Evolutionary conservation across 2,113 vertebrate genomes (phyloP).

Genomic region (Myrmecophaga tridactyla): DNA sequence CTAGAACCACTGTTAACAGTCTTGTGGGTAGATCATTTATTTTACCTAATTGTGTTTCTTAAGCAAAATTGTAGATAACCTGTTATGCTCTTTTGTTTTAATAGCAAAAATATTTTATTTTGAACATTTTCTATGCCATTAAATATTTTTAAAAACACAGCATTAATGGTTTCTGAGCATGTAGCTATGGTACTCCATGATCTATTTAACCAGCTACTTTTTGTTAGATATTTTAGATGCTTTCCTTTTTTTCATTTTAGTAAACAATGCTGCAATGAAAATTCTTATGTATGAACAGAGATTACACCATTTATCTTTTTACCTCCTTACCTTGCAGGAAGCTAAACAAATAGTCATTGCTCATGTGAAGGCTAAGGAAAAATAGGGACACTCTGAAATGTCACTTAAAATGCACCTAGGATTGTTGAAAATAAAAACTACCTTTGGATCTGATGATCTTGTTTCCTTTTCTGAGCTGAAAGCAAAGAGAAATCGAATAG

Average conservation of each 20-base stretch:
- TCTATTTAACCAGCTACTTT: neutral
- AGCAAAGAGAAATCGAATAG: constrained; percentile 22
- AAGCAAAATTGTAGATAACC: neutral
- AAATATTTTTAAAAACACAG: neutral
- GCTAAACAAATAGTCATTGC: neutral
- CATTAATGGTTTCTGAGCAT: neutral
- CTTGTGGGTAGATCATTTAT: neutral
- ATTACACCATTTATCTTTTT: neutral
- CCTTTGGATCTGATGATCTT: neutral
- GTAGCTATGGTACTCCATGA: neutral
- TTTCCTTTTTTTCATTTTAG: neutral
- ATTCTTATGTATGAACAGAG: neutral
- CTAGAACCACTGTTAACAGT: neutral
- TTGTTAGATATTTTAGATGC: neutral
- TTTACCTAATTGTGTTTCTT: neutral
- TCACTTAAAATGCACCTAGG: neutral
- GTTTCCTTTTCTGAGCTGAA: constrained; percentile 35
- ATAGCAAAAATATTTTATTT: neutral
- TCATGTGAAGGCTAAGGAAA: neutral
- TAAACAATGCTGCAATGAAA: neutral
- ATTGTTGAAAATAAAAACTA: neutral
- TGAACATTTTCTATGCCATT: neutral
- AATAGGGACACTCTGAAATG: constrained; percentile 26
- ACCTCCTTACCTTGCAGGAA: neutral
- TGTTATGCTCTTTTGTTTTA: neutral